phyloP scores from a whole-genome alignment of 2,113 vertebrate genomes.

The Saccopteryx bilineata region DNA sequence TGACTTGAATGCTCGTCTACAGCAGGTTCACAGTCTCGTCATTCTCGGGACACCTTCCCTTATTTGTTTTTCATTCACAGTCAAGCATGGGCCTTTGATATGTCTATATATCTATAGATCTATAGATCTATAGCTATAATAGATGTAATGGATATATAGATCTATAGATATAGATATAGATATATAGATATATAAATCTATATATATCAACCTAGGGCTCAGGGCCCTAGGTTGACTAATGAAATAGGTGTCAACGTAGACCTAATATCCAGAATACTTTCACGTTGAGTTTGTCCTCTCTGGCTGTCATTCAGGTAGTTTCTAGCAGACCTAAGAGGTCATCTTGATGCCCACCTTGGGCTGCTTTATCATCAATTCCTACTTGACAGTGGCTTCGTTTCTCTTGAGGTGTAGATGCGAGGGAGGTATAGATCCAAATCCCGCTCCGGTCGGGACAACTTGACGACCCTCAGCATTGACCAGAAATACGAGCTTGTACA shows the following conservation, averaged over 20 bases:
- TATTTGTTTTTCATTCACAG: neutral
- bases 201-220: too few relatives aligned
- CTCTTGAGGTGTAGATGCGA: constrained; percentile 77
- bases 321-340: neutral
- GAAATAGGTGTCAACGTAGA: neutral
- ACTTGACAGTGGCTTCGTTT: neutral
- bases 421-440: constrained; percentile 80
- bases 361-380: neutral
- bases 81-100: neutral
- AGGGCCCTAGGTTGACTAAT: neutral
- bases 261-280: neutral
- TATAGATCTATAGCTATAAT: too few relatives aligned
- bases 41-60: neutral
- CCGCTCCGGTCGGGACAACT: constrained; percentile 50
- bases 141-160: too few relatives aligned
- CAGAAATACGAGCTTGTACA: constrained; percentile 88
- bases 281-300: neutral
- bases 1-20: neutral
- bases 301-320: neutral
- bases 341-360: neutral
- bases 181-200: too few relatives aligned
- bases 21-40: neutral
- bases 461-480: constrained; percentile 81
- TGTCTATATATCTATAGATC: too few relatives aligned
- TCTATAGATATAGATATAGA: too few relatives aligned